Percentiles rank a stretch among this genome's conserved stretches.
phyloP scores from a whole-genome alignment of 1,140 invertebrate species.

The Drosophila novamexicana region DNA sequence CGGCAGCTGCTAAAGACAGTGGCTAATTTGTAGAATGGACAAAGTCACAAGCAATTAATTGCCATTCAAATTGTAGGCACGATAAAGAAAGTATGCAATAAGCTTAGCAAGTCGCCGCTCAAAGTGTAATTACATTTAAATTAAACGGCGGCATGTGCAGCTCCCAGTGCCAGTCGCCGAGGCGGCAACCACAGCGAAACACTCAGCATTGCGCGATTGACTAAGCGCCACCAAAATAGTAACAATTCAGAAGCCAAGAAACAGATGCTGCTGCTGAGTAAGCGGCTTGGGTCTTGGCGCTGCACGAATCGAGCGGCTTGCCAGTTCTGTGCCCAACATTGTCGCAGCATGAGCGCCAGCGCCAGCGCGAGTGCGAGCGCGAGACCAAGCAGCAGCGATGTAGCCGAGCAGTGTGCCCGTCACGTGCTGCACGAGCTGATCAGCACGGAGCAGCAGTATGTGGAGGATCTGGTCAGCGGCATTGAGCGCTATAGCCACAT shows the following conservation, averaged over 20 bases:
- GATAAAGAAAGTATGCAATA: conserved; percentile 4
- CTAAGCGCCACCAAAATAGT: neutral
- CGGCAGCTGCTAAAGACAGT: conserved; percentile 10
- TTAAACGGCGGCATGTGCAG: conserved; percentile 15
- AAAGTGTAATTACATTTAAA: conserved; percentile 72
- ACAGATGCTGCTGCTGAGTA: conserved; percentile 35
- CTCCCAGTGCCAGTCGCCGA: no score
- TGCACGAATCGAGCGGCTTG: neutral
- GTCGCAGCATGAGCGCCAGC: conserved; percentile 20
- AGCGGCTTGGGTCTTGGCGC: neutral
- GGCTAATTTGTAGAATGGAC: conserved; percentile 24
- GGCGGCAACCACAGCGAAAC: no score
- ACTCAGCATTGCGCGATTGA: no score
- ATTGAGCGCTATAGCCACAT: conserved; percentile 25
- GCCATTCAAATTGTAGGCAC: conserved; percentile 53
- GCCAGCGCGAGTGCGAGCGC: neutral
- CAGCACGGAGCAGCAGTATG: conserved; percentile 44
- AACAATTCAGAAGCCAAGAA: neutral
- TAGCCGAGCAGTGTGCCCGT: conserved; percentile 21
- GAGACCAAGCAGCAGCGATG: neutral
- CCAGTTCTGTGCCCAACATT: conserved; percentile 23
- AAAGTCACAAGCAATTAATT: conserved; percentile 57
- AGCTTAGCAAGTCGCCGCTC: conserved; percentile 66
- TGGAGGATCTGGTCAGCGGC: conserved; percentile 29
- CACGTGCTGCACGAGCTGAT: conserved; percentile 38